Percentiles rank a stretch among this genome's conserved stretches.
phyloP scores from a whole-genome alignment of 2,888 invertebrate genomes.

The Rhabditoides inermis region DNA sequence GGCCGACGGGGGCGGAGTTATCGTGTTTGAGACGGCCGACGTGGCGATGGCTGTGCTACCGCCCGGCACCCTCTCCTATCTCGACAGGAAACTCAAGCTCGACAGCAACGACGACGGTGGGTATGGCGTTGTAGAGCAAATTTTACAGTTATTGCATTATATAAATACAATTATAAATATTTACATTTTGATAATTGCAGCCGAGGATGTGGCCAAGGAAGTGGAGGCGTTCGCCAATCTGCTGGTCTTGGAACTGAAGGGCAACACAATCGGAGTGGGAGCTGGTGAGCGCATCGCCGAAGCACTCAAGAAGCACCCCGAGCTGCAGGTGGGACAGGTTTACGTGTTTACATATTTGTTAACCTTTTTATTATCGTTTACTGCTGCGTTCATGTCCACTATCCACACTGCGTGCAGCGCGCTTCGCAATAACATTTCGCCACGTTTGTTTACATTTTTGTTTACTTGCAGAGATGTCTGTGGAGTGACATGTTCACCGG shows the following conservation, averaged over 20 bases:
- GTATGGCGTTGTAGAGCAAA: no score
- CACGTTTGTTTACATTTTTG: neutral
- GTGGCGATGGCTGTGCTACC: no score
- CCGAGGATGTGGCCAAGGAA: conserved; percentile 16
- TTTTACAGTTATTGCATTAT: no score
- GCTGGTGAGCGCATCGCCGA: conserved; percentile 31
- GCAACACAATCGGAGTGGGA: conserved; percentile 40
- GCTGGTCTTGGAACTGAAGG: conserved; percentile 32
- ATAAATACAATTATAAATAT: neutral
- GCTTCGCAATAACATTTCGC: neutral
- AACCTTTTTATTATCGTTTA: neutral
- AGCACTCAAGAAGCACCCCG: conserved; percentile 18
- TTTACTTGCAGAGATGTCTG: conserved; percentile 62
- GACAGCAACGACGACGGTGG: no score
- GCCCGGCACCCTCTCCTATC: no score
- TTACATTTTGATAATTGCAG: conserved; percentile 11
- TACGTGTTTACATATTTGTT: no score
- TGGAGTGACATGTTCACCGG: conserved; percentile 98
- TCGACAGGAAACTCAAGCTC: no score
- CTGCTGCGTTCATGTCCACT: neutral
- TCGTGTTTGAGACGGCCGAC: no score
- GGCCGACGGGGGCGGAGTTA: no score
- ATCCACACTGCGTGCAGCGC: neutral
- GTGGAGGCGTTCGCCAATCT: conserved; percentile 17
- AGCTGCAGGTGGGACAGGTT: conserved; percentile 15